Base-by-base conservation (phyloP, 2,113 vertebrate species). In the Cryptotis parvus region DNA sequence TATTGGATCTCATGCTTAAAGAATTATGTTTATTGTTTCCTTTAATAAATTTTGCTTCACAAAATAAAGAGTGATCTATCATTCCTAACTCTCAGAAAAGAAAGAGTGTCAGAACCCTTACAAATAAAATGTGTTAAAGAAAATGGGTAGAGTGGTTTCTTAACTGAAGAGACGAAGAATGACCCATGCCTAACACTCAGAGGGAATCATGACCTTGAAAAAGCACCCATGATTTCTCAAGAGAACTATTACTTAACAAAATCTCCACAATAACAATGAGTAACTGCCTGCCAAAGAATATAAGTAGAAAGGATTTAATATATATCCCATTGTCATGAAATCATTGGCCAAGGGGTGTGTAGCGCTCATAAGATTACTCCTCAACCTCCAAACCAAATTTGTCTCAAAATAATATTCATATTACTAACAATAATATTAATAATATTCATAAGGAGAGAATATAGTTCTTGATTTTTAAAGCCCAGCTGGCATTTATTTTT, bases 181-280 rank as follows among this genome's bases (percentile, higher is more conserved):
- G 18, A 63, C 45, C 55, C 14, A 33, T 61, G 75, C 72, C 77
- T 66, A 26, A 87, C 74, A 78, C 78, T 87, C 94, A 70, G 37
- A 78, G 84, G 87, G 91, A 94, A 96, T 24, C 16, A 6, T 93
- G 92, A 95, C 93, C 93, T 92, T 69, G 7, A 88, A 79, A 95
- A 94, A 93, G 89, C 87, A 91, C 69, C 91, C 77, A 33, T 66
- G 89, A 96, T 96, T 95, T 94, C 96, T 96, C 96, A 77, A 41
- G 96, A 95, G 96, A 90, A 94, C 93, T 80, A 96, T 97, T 94
- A 96, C 92, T 96, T 96, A 94, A 94, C 86, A 84, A 95, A 95
- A 80, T 97, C 84, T 93, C 87, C 93, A 95, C 95, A 89, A 70
- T 93, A 96, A 94, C 92, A 93, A 91, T 95, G 95, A 95, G 41